Conservation (phyloP, 2,113 vertebrate genomes). For the Triplophysa dalaica region DNA sequence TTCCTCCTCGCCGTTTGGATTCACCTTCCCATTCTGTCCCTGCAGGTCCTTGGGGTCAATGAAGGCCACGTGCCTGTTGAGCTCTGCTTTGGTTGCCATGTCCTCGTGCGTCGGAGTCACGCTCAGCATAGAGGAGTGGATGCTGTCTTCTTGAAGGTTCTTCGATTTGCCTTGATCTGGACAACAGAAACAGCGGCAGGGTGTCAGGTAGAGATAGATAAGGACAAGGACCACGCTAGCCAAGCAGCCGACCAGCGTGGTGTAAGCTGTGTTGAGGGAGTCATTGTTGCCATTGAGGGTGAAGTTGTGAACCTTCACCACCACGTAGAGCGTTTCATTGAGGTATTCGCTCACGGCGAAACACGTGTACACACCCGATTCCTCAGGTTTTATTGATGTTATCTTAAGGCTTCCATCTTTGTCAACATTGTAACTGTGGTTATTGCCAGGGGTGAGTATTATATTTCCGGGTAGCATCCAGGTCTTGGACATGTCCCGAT, state of each 20-base stretch:
- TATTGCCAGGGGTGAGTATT: constrained; percentile 68
- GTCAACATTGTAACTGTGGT: constrained; percentile 75
- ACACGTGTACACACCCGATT: constrained; percentile 89
- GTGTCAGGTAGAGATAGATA: constrained; percentile 95
- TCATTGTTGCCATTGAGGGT: constrained; percentile 81
- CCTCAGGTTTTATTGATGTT: constrained; percentile 72
- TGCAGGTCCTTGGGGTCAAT: constrained; percentile 78
- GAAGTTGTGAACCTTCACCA: constrained; percentile 90
- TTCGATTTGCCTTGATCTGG: constrained; percentile 76
- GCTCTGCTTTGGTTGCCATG: constrained; percentile 70
- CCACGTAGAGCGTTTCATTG: constrained; percentile 92
- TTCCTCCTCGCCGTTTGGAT: constrained; percentile 76
- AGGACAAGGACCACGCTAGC: constrained; percentile 94
- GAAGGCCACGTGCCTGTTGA: constrained; percentile 80
- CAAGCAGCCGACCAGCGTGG: constrained; percentile 94
- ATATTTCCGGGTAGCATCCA: constrained; percentile 85
- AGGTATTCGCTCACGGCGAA: constrained; percentile 80
- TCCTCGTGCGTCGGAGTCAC: constrained; percentile 87
- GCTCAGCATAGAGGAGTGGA: constrained; percentile 94
- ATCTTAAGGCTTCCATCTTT: constrained; percentile 83
- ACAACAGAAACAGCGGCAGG: constrained; percentile 92
- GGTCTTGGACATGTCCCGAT: constrained; percentile 77
- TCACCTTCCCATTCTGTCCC: constrained; percentile 90
- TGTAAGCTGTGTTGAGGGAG: constrained; percentile 92
- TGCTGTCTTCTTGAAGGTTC: constrained; percentile 84